Conservation (phyloP, 2,888 invertebrate genomes). For the Hirtodrosophila trivittata region DNA sequence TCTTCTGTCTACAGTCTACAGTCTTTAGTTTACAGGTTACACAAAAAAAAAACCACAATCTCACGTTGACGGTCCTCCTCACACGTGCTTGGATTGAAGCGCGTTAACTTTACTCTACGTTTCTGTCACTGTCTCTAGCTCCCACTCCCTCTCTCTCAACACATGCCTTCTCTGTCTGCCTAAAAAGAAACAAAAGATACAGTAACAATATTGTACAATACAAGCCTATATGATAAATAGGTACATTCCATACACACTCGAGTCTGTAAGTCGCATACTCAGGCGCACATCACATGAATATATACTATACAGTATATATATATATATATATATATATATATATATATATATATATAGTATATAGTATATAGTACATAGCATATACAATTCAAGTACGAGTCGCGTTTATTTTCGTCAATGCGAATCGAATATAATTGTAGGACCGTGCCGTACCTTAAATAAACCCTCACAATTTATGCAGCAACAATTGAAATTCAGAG, state of each 20-base stretch:
- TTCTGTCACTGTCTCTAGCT: conserved; percentile 22
- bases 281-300: too few relatives aligned
- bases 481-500: conserved; percentile 54
- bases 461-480: conserved; percentile 35
- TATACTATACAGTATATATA: neutral
- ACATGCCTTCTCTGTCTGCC: conserved; percentile 3
- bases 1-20: too few relatives aligned
- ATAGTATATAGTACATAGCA: conserved; percentile 4
- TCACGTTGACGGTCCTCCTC: conserved; percentile 7
- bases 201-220: conserved; percentile 16
- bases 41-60: neutral
- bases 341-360: neutral
- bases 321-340: conserved; percentile 5
- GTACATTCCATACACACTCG: conserved; percentile 5
- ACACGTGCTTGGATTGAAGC: conserved; percentile 59
- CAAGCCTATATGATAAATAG: conserved; percentile 14
- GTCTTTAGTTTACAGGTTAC: too few relatives aligned
- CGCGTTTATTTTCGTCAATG: conserved; percentile 65
- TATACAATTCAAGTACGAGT: conserved; percentile 62
- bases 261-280: conserved; percentile 10
- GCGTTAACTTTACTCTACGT: conserved; percentile 37
- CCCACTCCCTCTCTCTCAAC: conserved; percentile 3
- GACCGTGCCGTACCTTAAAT: conserved; percentile 33
- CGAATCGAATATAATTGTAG: conserved; percentile 70
- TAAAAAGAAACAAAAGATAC: conserved; percentile 32